These are phyloP conservation scores for Chaetodon trifasciatus DNA, from an alignment of 2,797 vertebrate genomes.

Conservation along the genomic window DNA sequence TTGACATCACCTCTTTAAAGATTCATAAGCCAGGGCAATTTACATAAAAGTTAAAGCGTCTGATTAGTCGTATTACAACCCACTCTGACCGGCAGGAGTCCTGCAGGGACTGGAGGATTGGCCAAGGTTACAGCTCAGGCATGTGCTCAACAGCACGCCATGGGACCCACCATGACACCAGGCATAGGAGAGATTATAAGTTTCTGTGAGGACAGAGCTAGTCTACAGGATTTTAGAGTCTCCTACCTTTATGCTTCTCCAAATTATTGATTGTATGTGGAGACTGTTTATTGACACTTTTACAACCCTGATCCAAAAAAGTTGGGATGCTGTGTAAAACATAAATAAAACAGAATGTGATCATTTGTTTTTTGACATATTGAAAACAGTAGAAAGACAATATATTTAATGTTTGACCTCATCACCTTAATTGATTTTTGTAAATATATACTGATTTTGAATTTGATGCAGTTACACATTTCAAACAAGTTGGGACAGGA, in stretches of 20 bases:
- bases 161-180: constrained; percentile 53
- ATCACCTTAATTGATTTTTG: too few species aligned
- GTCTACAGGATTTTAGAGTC: constrained; percentile 21
- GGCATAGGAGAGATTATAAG: constrained; percentile 33
- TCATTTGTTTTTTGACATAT: too few species aligned
- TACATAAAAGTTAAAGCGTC: constrained; percentile 86
- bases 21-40: constrained; percentile 83
- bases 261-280: constrained; percentile 35
- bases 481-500: too few species aligned
- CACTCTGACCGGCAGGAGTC: constrained; percentile 77
- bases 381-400: too few species aligned
- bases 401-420: too few species aligned
- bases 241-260: constrained; percentile 31
- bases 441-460: too few species aligned
- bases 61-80: constrained; percentile 86
- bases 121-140: constrained; percentile 78
- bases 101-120: constrained; percentile 71
- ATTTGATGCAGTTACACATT: too few species aligned
- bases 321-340: too few species aligned
- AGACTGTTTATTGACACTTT: constrained; percentile 45
- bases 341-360: too few species aligned
- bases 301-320: neutral
- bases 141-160: constrained; percentile 59
- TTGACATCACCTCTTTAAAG: constrained; percentile 87
- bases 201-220: constrained; percentile 37